Evolutionary conservation across 1,140 invertebrate genomes (phyloP), one percentile per base, ranked within the genome.

Genomic region (Drosophila ironensis): DNA sequence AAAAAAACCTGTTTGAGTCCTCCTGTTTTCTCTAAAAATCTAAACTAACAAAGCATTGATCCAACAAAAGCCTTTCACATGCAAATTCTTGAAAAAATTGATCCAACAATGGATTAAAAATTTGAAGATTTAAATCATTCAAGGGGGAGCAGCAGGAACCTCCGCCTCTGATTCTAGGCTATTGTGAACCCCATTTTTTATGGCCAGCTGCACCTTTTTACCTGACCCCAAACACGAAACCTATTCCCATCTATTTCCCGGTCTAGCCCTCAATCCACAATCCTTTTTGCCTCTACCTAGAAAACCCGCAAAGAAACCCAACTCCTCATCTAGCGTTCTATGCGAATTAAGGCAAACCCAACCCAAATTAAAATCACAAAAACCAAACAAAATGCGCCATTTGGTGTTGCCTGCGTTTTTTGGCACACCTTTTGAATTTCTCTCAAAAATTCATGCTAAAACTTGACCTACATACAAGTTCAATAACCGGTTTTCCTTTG

Each of bases 381-480:
- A n/a, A n/a, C n/a, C n/a, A n/a, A n/a, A n/a, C n/a, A n/a, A 81
- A 75, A 74, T 80, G 69, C 74, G 74, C 69, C 74, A 82, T 76
- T 82, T 67, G 14, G 37, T 52, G 38, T 63, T 72, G 64, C 56
- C 64, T 63, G 45, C 38, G 56, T 51, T n/a, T 56, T 50, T 59
- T 52, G 60, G 51, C 53, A 50, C 51, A 25, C 60, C 57, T 52
- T n/a, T 37, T 33, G 41, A 40, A 45, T 60, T 63, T 63, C 41
- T 40, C 56, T 27, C 46, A 24, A 24, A 35, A 40, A 22, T 40
- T 25, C 80, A 84, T 66, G 51, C 25, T 30, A 84, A 84, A 86
- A 86, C 70, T 84, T 86, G 78, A 84, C 78, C 78, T 60, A 84
- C 59, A 67, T 84, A 66, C 56, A 37, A 57, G 61, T 60, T 68